Evolutionary conservation across 2,113 vertebrate genomes (phyloP).

Genomic region (Rousettus leschenaultii): DNA sequence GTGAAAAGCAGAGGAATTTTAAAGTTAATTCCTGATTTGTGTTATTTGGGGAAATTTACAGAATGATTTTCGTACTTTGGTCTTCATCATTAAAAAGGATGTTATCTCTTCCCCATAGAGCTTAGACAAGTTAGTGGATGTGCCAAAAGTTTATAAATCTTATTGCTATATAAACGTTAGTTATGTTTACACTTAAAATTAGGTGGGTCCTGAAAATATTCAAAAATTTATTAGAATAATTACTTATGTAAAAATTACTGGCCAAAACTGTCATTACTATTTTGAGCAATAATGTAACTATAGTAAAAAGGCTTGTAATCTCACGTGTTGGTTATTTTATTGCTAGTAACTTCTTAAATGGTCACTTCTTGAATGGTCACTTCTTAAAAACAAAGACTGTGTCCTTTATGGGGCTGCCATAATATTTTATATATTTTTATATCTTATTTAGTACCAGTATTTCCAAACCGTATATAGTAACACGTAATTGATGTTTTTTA

Average conservation of each 20-base stretch:
- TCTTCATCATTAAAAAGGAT: background rate
- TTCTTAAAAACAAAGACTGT: slow-evolving; percentile 11
- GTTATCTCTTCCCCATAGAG: background rate
- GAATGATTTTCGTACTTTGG: background rate
- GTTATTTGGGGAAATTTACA: background rate
- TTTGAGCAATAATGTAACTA: background rate
- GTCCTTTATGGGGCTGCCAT: background rate
- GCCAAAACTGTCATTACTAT: background rate
- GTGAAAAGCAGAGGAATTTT: background rate
- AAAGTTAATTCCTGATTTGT: background rate
- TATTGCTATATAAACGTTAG: background rate
- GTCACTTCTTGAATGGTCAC: background rate
- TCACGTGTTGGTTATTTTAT: background rate
- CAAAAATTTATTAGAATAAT: background rate
- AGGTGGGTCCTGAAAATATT: background rate
- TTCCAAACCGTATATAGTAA: slow-evolving; percentile 19
- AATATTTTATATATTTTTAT: background rate
- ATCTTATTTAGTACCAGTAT: background rate
- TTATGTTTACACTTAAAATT: background rate
- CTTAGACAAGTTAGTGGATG: background rate
- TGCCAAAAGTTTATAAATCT: background rate
- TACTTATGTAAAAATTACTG: background rate
- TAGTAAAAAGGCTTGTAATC: background rate
- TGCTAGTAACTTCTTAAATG: background rate
- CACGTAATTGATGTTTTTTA: background rate